Evolutionary conservation across 2,797 vertebrate species (phyloP).

Genomic region (Loris lydekkerianus): DNA sequence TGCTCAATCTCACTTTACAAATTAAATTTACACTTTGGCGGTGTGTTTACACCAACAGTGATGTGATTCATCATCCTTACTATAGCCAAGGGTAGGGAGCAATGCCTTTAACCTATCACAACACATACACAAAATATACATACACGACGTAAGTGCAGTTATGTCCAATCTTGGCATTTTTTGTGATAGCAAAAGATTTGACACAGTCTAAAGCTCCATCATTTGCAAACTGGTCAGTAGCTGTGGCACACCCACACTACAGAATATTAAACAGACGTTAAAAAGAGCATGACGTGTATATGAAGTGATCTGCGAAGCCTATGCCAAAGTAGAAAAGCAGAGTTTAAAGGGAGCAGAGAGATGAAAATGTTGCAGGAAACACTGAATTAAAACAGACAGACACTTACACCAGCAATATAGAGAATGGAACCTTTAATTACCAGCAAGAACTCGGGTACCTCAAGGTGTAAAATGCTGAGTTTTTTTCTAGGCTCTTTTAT

Average conservation of each 20-base stretch:
- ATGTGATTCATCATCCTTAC: neutral
- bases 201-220: neutral
- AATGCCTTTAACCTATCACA: no score
- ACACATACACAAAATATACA: neutral
- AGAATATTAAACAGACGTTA: neutral
- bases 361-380: no score
- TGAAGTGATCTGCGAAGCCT: neutral
- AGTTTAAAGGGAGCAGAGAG: neutral
- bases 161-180: neutral
- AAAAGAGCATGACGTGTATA: neutral
- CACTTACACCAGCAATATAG: no score
- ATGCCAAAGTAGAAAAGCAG: neutral
- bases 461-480: no score
- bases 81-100: neutral
- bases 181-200: neutral
- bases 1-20: neutral
- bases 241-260: neutral
- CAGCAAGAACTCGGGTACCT: no score
- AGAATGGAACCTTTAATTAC: no score
- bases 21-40: neutral
- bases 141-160: neutral
- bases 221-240: neutral
- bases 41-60: neutral
- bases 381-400: no score
- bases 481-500: no score